These are phyloP conservation scores for Pongo pygmaeus DNA, from an alignment of 2,113 vertebrate genomes.

Conservation along the genomic window DNA sequence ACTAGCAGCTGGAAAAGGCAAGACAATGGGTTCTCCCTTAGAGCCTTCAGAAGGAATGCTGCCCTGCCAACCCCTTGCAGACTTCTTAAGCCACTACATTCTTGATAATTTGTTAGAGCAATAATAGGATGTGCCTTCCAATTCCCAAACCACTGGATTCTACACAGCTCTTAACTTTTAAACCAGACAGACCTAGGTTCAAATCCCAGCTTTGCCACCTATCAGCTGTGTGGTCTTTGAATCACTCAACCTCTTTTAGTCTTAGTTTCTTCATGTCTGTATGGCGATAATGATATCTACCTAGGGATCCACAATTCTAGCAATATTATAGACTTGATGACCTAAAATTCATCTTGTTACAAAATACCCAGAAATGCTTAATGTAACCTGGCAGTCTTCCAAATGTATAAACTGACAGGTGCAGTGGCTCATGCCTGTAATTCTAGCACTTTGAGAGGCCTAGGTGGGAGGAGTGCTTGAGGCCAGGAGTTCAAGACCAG, in stretches of 20 bases:
- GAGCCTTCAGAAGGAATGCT: neutral
- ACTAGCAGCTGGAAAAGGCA: neutral
- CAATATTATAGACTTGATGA: neutral
- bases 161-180: neutral
- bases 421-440: too few species aligned
- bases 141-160: neutral
- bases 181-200: neutral
- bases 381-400: neutral
- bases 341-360: neutral
- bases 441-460: too few species aligned
- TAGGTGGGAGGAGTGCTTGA: too few species aligned
- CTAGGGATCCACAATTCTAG: neutral
- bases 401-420: neutral
- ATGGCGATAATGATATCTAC: neutral
- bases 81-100: neutral
- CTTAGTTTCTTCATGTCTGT: neutral
- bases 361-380: neutral
- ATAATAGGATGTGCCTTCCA: neutral
- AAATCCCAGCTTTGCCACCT: neutral
- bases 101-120: neutral
- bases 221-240: neutral
- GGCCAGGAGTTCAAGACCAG: too few species aligned
- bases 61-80: neutral
- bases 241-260: neutral
- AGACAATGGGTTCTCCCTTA: neutral